Conservation (phyloP, 2,797 vertebrate genomes). For the Neosilurus mollespiculum region DNA sequence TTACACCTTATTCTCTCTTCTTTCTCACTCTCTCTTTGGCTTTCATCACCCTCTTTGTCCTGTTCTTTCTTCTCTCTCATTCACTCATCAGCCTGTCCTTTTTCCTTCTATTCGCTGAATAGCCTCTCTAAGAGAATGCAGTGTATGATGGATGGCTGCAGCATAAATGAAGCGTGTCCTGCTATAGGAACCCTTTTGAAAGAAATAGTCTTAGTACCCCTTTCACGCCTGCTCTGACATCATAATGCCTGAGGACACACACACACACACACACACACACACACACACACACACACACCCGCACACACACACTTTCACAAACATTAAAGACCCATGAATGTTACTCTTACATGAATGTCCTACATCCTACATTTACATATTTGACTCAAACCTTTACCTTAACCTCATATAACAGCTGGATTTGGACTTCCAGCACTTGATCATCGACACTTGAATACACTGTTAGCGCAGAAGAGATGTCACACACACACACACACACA, state of each 20-base stretch:
- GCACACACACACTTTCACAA: not conserved
- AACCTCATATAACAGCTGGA: not conserved
- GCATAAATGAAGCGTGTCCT: conserved; percentile 63
- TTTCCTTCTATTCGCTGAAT: conserved; percentile 31
- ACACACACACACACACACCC: conserved; percentile 6
- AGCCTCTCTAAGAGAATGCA: conserved; percentile 53
- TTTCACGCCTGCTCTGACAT: conserved; percentile 55
- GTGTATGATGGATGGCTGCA: conserved; percentile 65
- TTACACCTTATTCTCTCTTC: not conserved
- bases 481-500: no score
- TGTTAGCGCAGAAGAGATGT: not conserved
- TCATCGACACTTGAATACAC: not conserved
- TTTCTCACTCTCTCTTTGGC: not conserved
- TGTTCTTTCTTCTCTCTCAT: not conserved
- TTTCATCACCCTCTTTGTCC: not conserved
- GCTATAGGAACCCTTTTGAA: conserved; percentile 49
- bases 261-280: not conserved
- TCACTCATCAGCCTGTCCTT: not conserved
- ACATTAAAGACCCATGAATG: not conserved
- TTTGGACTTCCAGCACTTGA: not conserved
- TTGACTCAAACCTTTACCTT: not conserved
- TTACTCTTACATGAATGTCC: not conserved
- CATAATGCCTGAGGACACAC: conserved; percentile 10
- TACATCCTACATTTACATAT: not conserved
- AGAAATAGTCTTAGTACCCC: conserved; percentile 38